phyloP scores from a whole-genome alignment of 2,113 vertebrate species.

The Cynoglossus semilaevis region DNA sequence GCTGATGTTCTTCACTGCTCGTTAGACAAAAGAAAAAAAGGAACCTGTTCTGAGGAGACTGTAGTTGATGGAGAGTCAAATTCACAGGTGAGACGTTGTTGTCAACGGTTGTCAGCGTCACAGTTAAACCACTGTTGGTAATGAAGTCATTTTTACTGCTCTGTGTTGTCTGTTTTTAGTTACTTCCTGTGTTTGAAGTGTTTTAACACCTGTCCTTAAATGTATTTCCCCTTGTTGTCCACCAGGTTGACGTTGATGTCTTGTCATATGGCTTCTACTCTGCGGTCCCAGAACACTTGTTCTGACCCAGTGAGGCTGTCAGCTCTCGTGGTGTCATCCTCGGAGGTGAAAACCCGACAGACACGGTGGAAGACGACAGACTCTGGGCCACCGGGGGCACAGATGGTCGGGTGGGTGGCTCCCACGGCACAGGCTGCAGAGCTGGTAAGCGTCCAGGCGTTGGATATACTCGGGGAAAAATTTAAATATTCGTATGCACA shows the following conservation, averaged over 20 bases:
- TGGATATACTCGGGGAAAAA: constrained; percentile 30
- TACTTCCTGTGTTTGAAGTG: too few relatives aligned
- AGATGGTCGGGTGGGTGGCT: constrained; percentile 75
- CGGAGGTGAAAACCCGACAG: constrained; percentile 70
- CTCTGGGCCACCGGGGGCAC: constrained; percentile 54
- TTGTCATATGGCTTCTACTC: not conserved
- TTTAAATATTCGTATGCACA: too few relatives aligned
- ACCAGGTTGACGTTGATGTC: constrained; percentile 2
- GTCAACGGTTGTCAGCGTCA: too few relatives aligned
- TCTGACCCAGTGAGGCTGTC: constrained; percentile 11
- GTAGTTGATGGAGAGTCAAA: too few relatives aligned
- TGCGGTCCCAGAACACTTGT: constrained; percentile 6
- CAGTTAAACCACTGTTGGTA: too few relatives aligned
- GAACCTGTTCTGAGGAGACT: too few relatives aligned
- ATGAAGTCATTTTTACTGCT: too few relatives aligned
- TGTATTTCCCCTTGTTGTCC: not conserved
- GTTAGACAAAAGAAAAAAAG: too few relatives aligned
- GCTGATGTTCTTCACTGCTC: too few relatives aligned
- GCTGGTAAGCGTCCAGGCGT: not conserved
- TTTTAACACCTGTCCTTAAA: not conserved
- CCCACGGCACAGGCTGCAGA: constrained; percentile 38
- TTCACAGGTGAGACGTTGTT: too few relatives aligned
- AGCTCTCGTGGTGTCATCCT: constrained; percentile 16
- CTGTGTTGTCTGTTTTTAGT: too few relatives aligned
- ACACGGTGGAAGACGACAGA: constrained; percentile 72